Evolutionary conservation across 2,888 invertebrate genomes (phyloP), one percentile per base, ranked within the genome.

Genomic region (Odontomyia ornata): DNA sequence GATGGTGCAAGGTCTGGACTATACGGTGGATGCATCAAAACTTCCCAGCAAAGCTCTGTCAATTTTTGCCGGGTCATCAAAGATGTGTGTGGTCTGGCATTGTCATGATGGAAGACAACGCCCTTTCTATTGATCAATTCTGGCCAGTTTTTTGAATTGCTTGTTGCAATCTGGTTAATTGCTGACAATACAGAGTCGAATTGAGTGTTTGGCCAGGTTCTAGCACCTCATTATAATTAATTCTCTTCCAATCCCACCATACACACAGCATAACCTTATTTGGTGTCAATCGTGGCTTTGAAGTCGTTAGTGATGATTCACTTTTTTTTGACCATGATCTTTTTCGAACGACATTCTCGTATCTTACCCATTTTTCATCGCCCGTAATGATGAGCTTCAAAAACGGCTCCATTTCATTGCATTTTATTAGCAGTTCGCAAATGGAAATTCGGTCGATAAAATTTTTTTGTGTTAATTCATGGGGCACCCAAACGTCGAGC

Each of bases 1-100:
- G 43, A 67, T 15, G 67, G 2, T 67, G 67, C 67, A 36, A 67
- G 30, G 43, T 36, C 67, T 43, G 43, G 43, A 21, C 67, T 79
- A 80, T 80, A 79, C 81, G 80, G 81, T 80, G 36, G 36, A 79
- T 82, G 80, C 79, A 78, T 76, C 30, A 80, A 78, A 80, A 81
- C 80, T 72, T 81, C 80, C 52, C 80, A 81, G 75, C 80, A 80
- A 77, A 82, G 78, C 78, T 81, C 79, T 72, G 75, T 30, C 60
- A 1, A 25, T 60, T 60, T 60, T 60, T 1, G 5, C 60, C 60
- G 25, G 13, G 60, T 60, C 60, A 60, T 60, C 60, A 21, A 23
- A 60, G 21, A 60, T 60, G 60, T 60, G 60, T 52, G 7, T 52
- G 52, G 18, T 81, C 71, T 76, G 82, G 81, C 75, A 82, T 77